Base-by-base conservation (phyloP, 2,888 invertebrate genomes). In the Spisula subtruncata region DNA sequence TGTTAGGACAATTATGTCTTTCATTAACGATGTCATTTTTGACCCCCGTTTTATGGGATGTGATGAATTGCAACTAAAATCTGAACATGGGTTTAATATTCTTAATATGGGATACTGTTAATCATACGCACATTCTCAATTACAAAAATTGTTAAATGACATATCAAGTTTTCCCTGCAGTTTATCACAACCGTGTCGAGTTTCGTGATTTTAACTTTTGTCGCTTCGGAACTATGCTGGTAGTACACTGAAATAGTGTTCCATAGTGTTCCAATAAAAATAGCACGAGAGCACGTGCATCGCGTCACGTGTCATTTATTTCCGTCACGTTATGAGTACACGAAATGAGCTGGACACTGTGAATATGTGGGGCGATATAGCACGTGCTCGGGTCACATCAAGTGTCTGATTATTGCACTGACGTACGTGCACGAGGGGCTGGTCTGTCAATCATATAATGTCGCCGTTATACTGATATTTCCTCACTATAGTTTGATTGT, bases 311-410 rank as follows among this genome's bases (percentile, higher is more conserved):
- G 85, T 80, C 85, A 80, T 85, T 80, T 80, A 80, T 60, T 85
- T 80, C 79, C 80, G 51, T 79, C 80, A 84, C 75, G 71, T 84
- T 51, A 84, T 12, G 56, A 32, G 84, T 60, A 75, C 51, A 75
- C 75, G 66, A 66, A 60, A 87, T 48, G 25, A 86, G 83, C 84
- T 89, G 89, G 89, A 89, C 89, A 89, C 60, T 85, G 20, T 25
- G 51, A 85, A 85, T 81, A 87, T 46, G 81, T n/a, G 60, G 80
- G 80, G 83, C 32, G 54, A 83, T 86, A 66, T 41, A 16, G 46
- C 89, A 89, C 86, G 89, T 89, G 89, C 25, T 25, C 60, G 32
- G 66, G 71, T 48, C 51, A 32, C 14, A 84, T 14, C 48, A 51
- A 10, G 51, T 35, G 51, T 84, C 84, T 2, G 84, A 75, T 84